Evolutionary conservation across 1,140 invertebrate species (phyloP), one percentile per base, ranked within the genome.

Genomic region (Cyclina sinensis): DNA sequence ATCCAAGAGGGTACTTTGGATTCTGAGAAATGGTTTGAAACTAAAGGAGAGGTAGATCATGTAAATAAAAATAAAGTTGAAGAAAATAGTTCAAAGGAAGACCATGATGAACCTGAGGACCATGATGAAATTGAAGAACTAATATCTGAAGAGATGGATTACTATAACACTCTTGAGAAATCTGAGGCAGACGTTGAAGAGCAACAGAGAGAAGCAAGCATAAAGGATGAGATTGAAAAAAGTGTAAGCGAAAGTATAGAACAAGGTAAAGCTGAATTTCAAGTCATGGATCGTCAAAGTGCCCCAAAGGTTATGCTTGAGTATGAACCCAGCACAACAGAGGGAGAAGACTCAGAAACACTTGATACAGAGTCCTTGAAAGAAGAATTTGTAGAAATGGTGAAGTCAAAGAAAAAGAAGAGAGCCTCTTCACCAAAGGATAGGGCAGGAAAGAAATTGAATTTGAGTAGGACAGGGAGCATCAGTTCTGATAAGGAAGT

Each of bases 291-390:
- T 65, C 70, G 84, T n/a, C 18, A n/a, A 21, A 35, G 35, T 86
- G 84, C 84, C n/a, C 84, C 84, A 5, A 86, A 65, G 35, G 84
- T 86, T 18, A 76, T 86, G 70, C 35, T 86, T 3, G 84, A 86
- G 37, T 86, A 86, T 62, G 84, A 86, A 86, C 84, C 84, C 39
- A 86, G 84, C 48, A 86, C 84, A 54, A 86, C 70, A 39, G 84
- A 86, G 35, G 70, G 70, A 37, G 84, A 86, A 48, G 84, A 86
- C 18, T 86, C 84, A 1, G 70, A 76, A 39, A 65, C 70, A 16
- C 57, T 78, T 32, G 84, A 86, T 27, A 86, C 84, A 24, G 82
- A 84, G 46, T 84, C 82, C 24, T 21, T 84, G 7, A 30, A 84
- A 39, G 82, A 84, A 68, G 68, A 84, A 4, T 32, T 70, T 51